Base-by-base conservation (phyloP, 2,113 vertebrate genomes). In the Ahaetulla prasina region DNA sequence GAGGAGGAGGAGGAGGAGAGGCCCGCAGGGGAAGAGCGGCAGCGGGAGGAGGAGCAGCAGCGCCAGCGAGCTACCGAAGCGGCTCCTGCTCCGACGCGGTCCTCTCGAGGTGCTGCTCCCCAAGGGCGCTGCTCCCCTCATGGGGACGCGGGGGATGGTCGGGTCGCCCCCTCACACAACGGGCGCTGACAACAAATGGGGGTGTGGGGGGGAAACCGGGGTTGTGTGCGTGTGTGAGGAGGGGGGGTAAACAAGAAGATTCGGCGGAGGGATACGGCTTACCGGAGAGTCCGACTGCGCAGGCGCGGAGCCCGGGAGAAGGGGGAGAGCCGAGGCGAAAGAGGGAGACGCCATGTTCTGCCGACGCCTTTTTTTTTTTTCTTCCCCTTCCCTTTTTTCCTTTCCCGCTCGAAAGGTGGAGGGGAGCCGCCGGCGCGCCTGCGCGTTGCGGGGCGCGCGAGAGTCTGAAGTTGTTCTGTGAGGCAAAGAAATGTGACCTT, bases 231-330 rank as follows among this genome's bases (percentile, higher is more conserved):
- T 68, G 12, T 16, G 27, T 30, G 57, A 10, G 68, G n/a, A 50
- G 35, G 23, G 45, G 43, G 23, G 11, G 23, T 2, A 30, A 53
- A 63, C 63, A 22, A 53, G 60, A 12, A 52, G 39, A 9, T 4
- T 91, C 12, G 93, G 96, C 96, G 96, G 96, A 96, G 95, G 96
- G 96, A 96, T 96, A 96, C 95, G 94, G 93, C 93, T 57, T 92
- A 91, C 57, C 10, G 0, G 91, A 16, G 89, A 50, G 39, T 35
- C 45, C 3, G 25, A 43, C 4, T 80, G 95, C 96, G 96, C 96
- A 96, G 93, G 96, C 96, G 96, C 96, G 43, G 43, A 57, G 1
- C 7, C 11, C 11, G 11, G 88, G n/a, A 47, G 49, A 90, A 92
- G 84, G 87, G 94, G 93, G 95, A 93, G 94, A 94, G 94, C 91